phyloP scores from a whole-genome alignment of 1,140 invertebrate genomes.

The Platyscapa corneri region DNA sequence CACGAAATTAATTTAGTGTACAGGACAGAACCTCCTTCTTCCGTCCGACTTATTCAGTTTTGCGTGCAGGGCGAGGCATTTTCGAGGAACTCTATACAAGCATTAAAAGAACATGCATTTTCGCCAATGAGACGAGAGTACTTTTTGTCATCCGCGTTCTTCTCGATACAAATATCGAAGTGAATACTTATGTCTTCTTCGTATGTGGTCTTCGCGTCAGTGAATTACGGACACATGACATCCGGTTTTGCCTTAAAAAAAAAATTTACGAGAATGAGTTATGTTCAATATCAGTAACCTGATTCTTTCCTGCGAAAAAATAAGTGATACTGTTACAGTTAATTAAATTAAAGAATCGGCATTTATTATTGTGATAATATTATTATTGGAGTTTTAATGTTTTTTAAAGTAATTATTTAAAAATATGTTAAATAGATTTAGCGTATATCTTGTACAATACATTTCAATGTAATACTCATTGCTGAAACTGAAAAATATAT shows the following conservation, averaged over 20 bases:
- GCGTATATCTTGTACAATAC: too few relatives aligned
- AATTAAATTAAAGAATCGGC: not conserved
- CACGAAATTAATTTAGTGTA: not conserved
- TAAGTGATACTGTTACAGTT: not conserved
- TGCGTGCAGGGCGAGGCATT: not conserved
- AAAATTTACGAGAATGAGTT: not conserved
- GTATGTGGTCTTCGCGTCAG: not conserved
- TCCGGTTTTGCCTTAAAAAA: not conserved
- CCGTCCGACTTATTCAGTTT: not conserved
- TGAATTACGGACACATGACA: not conserved
- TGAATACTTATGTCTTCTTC: not conserved
- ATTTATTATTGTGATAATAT: too few relatives aligned
- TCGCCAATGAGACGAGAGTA: not conserved
- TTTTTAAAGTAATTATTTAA: too few relatives aligned
- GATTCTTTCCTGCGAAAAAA: not conserved
- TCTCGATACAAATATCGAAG: not conserved
- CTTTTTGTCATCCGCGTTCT: not conserved
- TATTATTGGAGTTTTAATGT: too few relatives aligned
- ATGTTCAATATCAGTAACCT: not conserved
- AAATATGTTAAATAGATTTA: too few relatives aligned
- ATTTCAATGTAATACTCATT: too few relatives aligned
- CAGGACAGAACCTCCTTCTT: not conserved
- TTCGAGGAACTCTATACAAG: not conserved
- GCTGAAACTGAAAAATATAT: too few relatives aligned
- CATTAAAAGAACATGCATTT: not conserved